Conservation (phyloP, 2,888 invertebrate species). For the Melanchra persicariae region DNA sequence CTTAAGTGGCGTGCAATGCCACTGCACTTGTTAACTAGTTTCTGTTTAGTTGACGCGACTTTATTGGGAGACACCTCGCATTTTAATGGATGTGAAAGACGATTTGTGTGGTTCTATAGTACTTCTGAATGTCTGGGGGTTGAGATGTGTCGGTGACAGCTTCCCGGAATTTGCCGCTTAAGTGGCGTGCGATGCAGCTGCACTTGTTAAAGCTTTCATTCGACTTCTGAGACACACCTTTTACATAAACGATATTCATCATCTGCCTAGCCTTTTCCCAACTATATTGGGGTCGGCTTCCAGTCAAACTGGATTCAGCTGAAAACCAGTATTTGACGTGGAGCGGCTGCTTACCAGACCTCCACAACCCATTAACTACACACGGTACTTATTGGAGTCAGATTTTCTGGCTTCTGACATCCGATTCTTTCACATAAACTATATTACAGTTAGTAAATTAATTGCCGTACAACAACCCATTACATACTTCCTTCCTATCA, state of each 20-base stretch:
- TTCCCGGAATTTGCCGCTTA: not conserved
- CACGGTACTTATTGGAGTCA: too few species aligned
- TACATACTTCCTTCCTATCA: not conserved
- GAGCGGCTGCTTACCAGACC: too few species aligned
- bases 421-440: not conserved
- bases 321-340: too few species aligned
- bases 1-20: constrained; percentile 87
- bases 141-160: not conserved
- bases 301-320: too few species aligned
- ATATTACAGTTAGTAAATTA: not conserved
- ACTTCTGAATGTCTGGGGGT: constrained; percentile 22
- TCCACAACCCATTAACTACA: too few species aligned
- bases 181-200: constrained; percentile 10
- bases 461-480: not conserved
- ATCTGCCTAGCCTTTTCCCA: too few species aligned
- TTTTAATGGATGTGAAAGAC: constrained; percentile 36
- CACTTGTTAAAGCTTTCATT: constrained; percentile 7
- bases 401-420: too few species aligned
- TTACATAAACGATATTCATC: not conserved
- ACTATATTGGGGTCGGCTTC: too few species aligned
- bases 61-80: constrained; percentile 46
- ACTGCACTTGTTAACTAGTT: constrained; percentile 84
- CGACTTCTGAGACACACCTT: not conserved
- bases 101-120: constrained; percentile 6
- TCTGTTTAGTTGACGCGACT: constrained; percentile 71